Percentiles rank a stretch among this genome's conserved stretches.
These are phyloP conservation scores for Mionectes olivaceus DNA, from an alignment of 2,797 vertebrate species.

Conservation along the genomic window DNA sequence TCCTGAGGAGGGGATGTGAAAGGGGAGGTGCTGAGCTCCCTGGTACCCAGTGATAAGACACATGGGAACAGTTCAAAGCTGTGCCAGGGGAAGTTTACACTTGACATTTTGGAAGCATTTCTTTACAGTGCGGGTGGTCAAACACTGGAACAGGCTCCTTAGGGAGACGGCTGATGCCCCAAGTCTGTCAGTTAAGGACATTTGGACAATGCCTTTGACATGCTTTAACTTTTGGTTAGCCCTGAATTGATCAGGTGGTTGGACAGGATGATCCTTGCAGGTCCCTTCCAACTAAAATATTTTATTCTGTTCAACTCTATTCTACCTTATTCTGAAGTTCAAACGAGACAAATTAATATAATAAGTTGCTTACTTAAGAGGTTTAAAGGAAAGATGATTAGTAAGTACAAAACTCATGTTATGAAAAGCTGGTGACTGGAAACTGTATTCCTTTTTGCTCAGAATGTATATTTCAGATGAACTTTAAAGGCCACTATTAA, in stretches of 20 bases:
- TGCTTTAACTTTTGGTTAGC: background rate
- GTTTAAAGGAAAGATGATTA: background rate
- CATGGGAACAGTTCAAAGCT: fast-evolving
- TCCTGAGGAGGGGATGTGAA: background rate
- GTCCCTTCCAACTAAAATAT: background rate
- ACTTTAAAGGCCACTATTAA: background rate
- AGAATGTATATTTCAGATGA: background rate
- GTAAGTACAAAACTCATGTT: background rate
- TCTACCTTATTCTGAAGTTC: background rate
- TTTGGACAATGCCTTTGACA: background rate
- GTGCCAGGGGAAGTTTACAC: fast-evolving
- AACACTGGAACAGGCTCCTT: background rate
- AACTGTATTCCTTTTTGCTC: background rate
- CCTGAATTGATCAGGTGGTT: background rate
- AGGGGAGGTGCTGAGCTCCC: background rate
- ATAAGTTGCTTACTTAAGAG: background rate
- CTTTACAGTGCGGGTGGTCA: background rate
- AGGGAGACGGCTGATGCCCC: too few relatives aligned
- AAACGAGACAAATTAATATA: background rate
- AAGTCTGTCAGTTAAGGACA: background rate
- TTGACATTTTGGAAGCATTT: background rate
- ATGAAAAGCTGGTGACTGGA: background rate
- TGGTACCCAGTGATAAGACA: fast-evolving
- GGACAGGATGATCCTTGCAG: fast-evolving
- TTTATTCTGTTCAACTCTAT: background rate